Base-by-base conservation (phyloP, 2,797 vertebrate species). In the Rhinoraja longicauda region DNA sequence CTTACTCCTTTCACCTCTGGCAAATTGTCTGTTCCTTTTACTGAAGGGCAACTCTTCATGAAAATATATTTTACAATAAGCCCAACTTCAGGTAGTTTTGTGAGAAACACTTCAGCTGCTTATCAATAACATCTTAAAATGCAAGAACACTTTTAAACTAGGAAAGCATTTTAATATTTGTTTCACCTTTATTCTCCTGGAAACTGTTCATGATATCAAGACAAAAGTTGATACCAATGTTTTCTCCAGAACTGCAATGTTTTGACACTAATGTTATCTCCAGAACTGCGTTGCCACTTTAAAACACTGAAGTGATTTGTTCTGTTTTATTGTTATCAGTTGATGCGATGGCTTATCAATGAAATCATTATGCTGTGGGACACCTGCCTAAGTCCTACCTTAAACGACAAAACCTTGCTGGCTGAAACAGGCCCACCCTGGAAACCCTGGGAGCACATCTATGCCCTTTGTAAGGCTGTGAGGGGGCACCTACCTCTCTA, bases 371-470 rank as follows among this genome's bases (percentile, higher is more conserved):
- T 97, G 29, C 94, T 98, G 79, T 98, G 98, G 98, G 97, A 94
- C 93, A 95, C 97, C 84, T 94, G 93, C 94, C 96, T 96, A 93
- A 94, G 94, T 32, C 93, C 93, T 9, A 17, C 88, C 93, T 73
- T 94, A 93, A 94, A 95, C 6, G 93, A 95, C 12, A 95, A 95
- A 93, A 26, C 76, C 0, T 93, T 93, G 59, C n/a, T 88, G 59
- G 62, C 10, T 7, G 17, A 32, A 88, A 1, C 94, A 67, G 5
- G 67, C 21, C 93, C 95, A 4, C 24, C 93, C 57, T 99, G 98
- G 98, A 98, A 95, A 93, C 98, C 98, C 29, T 99, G 98, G 99
- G 98, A 98, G 92, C 98, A 99, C 94, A 97, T 99, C 95, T 99
- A 98, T 95, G 97, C 98, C 0, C 96, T 98, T 29, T 99, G 97